A percentile compares a stretch with the other conserved stretches of the same genome.
Conservation (phyloP, 2,113 vertebrate species). For the Eupsittula cactorum region DNA sequence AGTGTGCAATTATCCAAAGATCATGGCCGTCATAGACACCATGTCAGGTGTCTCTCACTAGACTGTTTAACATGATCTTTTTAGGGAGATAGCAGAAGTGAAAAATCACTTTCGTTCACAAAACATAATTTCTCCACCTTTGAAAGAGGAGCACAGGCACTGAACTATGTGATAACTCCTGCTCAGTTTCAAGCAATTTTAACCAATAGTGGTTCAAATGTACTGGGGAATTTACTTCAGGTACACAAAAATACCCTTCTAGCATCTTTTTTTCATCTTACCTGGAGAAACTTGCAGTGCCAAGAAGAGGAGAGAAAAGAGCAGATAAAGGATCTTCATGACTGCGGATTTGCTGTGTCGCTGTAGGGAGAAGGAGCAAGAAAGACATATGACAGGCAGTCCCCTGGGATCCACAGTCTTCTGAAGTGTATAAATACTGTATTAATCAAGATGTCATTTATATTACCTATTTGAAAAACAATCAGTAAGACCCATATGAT, state of each 20-base stretch:
- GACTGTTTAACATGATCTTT: fast-evolving
- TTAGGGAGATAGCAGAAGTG: background rate
- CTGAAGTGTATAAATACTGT: background rate
- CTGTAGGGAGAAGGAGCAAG: background rate
- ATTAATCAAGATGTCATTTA: background rate
- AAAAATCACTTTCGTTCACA: background rate
- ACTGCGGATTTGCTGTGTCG: background rate
- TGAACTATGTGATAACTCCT: background rate
- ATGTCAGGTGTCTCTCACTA: background rate
- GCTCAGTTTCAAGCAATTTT: background rate
- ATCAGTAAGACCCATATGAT: background rate
- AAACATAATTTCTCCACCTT: background rate
- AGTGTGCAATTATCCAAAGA: background rate
- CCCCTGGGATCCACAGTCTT: background rate
- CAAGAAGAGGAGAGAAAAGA: slow-evolving; percentile 50
- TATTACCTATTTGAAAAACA: background rate
- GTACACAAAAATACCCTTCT: background rate
- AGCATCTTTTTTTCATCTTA: background rate
- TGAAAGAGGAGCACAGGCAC: background rate
- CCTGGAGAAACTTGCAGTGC: slow-evolving; percentile 23
- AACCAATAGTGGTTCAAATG: background rate
- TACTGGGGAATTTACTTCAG: background rate
- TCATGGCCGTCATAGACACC: background rate
- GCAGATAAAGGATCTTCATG: slow-evolving; percentile 57
- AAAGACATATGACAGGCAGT: background rate